A percentile compares a stretch with the other conserved stretches of the same genome.
These are phyloP conservation scores for Periophthalmus modestus DNA, from an alignment of 2,113 vertebrate species.

Conservation along the genomic window DNA sequence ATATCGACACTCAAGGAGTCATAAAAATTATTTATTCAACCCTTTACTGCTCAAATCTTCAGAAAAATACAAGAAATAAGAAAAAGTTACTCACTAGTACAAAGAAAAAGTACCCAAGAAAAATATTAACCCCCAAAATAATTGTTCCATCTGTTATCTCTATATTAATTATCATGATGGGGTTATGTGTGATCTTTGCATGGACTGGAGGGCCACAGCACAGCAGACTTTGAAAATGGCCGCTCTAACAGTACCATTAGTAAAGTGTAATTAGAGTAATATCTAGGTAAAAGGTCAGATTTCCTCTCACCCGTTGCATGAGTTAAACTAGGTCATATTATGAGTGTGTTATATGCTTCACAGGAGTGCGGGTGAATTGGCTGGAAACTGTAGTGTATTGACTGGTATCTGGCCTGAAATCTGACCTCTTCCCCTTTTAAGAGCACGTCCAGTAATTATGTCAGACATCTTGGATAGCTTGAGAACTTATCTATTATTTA, in stretches of 20 bases:
- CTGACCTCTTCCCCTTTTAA: conserved; percentile 53
- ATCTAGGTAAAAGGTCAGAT: conserved; percentile 65
- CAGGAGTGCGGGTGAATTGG: conserved; percentile 34
- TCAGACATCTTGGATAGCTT: conserved; percentile 63
- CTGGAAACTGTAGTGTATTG: conserved; percentile 41
- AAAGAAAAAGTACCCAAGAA: no score
- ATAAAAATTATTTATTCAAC: no score
- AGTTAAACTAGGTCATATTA: conserved; percentile 63
- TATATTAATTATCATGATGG: no score
- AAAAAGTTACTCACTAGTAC: no score
- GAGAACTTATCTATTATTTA: conserved; percentile 72
- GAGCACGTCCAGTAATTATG: conserved; percentile 63
- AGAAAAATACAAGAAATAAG: no score
- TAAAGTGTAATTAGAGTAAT: conserved; percentile 72
- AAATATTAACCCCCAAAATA: no score
- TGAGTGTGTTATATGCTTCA: conserved; percentile 43
- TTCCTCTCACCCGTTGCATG: conserved; percentile 30
- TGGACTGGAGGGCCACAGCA: no score
- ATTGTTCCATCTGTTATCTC: no score
- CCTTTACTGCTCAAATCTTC: no score
- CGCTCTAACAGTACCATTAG: conserved; percentile 2
- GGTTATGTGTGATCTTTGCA: no score
- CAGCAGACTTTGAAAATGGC: no score
- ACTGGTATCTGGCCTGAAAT: conserved; percentile 61
- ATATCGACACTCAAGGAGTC: no score